Percentiles rank a stretch among this genome's conserved stretches.
phyloP scores from a whole-genome alignment of 2,797 vertebrate species.

The Phyllotis vaccarum region DNA sequence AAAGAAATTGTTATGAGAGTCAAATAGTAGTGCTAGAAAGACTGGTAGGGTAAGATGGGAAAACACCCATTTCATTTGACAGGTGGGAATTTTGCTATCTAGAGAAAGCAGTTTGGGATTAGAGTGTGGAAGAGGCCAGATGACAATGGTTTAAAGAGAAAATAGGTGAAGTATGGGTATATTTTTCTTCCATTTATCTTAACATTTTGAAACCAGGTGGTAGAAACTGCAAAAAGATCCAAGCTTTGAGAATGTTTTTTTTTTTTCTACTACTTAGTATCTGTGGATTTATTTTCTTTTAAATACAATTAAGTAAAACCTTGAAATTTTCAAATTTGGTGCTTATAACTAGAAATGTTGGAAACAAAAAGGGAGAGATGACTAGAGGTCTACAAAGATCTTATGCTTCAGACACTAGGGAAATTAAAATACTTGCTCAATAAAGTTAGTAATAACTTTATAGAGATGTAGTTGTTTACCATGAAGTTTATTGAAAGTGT shows the following conservation, averaged over 20 bases:
- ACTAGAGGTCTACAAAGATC: conserved; percentile 18
- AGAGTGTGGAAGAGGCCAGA: background rate
- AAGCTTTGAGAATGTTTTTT: conserved; percentile 47
- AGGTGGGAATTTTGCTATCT: background rate
- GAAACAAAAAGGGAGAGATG: background rate
- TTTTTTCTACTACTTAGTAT: conserved; percentile 55
- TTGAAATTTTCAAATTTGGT: conserved; percentile 23
- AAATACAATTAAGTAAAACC: conserved; percentile 50
- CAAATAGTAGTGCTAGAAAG: background rate
- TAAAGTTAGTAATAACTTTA: conserved; percentile 54
- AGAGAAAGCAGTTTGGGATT: conserved; percentile 41
- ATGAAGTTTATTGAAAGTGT: conserved; percentile 37
- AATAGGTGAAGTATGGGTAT: background rate
- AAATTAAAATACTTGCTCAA: conserved; percentile 33
- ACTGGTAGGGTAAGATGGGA: conserved; percentile 45
- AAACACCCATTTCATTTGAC: background rate
- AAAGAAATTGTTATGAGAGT: background rate
- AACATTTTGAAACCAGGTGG: conserved; percentile 41
- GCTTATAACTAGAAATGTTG: conserved; percentile 12
- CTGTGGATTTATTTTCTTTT: background rate
- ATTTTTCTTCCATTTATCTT: conserved; percentile 31
- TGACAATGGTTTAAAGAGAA: background rate
- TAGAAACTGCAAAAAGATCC: background rate
- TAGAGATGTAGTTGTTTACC: background rate
- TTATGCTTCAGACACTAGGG: background rate